Conservation (phyloP, 1,140 invertebrate genomes). For the Papilio polyxenes region DNA sequence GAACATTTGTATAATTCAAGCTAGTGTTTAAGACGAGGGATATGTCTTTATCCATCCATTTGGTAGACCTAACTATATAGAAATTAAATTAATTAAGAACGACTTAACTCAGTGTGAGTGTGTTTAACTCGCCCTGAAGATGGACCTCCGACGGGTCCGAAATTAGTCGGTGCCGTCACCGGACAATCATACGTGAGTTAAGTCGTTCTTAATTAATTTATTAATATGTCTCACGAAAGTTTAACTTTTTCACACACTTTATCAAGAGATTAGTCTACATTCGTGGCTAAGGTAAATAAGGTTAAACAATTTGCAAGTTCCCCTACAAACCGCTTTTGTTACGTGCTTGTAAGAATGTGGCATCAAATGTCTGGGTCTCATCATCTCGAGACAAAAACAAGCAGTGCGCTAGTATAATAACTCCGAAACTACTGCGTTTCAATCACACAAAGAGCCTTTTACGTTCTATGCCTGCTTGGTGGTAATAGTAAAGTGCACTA, state of each 20-base stretch:
- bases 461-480: conserved; percentile 44
- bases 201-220: no score
- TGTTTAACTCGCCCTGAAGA: no score
- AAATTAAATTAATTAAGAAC: no score
- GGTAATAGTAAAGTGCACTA: conserved; percentile 49
- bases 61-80: no score
- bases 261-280: no score
- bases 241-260: no score
- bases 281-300: no score
- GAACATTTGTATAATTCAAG: neutral
- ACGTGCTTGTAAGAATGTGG: conserved; percentile 33
- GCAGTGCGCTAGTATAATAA: conserved; percentile 37
- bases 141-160: no score
- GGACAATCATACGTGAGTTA: no score
- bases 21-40: neutral
- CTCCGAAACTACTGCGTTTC: conserved; percentile 53
- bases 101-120: no score
- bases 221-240: no score
- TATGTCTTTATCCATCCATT: neutral
- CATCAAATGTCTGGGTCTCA: conserved; percentile 37
- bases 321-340: conserved; percentile 17
- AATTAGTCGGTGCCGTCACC: no score
- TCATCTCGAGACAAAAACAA: conserved; percentile 36
- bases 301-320: neutral
- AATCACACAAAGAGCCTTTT: conserved; percentile 73